Conservation (phyloP, 2,797 vertebrate genomes). For the Crax fasciolata region DNA sequence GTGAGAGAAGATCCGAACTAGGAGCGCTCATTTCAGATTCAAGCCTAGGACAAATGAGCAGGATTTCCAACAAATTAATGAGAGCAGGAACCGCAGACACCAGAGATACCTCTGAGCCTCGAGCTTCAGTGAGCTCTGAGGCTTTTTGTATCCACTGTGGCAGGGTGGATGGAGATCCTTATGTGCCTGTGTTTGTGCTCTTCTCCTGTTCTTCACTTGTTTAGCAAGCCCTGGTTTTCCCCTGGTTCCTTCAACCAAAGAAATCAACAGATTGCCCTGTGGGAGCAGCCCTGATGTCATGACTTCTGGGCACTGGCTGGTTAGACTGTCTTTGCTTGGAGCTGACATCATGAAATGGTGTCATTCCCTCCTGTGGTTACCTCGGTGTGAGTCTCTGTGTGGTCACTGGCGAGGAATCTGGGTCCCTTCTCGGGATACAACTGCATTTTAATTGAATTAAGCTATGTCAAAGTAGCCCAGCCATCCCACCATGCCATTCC, state of each 20-base stretch:
- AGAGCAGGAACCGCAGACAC: background rate
- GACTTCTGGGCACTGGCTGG: background rate
- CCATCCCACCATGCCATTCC: background rate
- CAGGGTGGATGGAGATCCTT: background rate
- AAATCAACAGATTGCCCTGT: background rate
- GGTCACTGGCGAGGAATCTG: background rate
- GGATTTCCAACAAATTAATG: background rate
- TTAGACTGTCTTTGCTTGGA: background rate
- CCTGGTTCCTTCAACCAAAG: background rate
- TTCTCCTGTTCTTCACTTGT: background rate
- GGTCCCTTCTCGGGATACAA: background rate
- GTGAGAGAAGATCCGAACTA: background rate
- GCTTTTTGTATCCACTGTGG: background rate
- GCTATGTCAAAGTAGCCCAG: background rate
- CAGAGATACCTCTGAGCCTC: background rate
- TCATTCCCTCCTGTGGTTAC: constrained; percentile 10
- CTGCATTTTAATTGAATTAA: constrained; percentile 8
- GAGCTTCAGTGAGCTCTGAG: background rate
- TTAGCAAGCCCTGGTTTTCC: background rate
- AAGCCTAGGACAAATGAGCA: background rate
- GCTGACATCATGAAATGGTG: constrained; percentile 26
- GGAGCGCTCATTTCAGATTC: background rate
- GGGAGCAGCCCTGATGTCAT: background rate
- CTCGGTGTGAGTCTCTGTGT: background rate
- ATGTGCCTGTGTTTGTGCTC: background rate